phyloP scores from a whole-genome alignment of 1,140 invertebrate species.

The Grapholita molesta region DNA sequence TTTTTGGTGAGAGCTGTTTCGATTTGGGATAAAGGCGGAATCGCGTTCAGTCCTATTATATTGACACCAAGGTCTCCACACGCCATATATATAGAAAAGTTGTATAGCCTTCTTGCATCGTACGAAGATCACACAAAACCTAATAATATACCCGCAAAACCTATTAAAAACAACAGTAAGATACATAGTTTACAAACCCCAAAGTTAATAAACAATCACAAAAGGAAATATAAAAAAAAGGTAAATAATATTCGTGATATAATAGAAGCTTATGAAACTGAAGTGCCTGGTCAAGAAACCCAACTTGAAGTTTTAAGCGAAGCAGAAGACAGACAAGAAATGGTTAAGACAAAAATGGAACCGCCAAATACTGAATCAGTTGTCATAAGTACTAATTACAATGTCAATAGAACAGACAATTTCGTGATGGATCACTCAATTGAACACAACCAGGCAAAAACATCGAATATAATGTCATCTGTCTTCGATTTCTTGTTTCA shows the following conservation, averaged over 20 bases:
- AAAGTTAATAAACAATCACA: background rate
- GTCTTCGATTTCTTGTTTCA: constrained; percentile 49
- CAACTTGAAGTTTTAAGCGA: constrained; percentile 40
- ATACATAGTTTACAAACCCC: constrained; percentile 13
- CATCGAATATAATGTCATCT: constrained; percentile 28
- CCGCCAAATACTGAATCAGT: background rate
- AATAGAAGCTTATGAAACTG: constrained; percentile 50
- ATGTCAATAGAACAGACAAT: background rate
- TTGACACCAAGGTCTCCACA: constrained; percentile 43
- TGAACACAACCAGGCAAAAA: background rate
- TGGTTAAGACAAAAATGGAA: background rate
- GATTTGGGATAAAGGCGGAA: constrained; percentile 67
- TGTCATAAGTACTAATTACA: background rate
- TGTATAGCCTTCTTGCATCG: constrained; percentile 38
- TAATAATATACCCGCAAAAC: no score
- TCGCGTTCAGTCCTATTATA: constrained; percentile 56
- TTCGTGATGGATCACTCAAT: background rate
- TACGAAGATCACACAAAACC: constrained; percentile 24
- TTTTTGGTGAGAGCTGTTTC: constrained; percentile 57
- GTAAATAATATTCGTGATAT: constrained; percentile 69
- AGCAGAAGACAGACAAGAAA: constrained; percentile 38
- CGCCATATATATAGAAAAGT: constrained; percentile 45
- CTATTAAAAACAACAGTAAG: constrained; percentile 19
- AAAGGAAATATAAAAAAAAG: constrained; percentile 32
- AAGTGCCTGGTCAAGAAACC: constrained; percentile 27